Base-by-base conservation (phyloP, 2,888 invertebrate genomes). In the Limnephilus lunatus region DNA sequence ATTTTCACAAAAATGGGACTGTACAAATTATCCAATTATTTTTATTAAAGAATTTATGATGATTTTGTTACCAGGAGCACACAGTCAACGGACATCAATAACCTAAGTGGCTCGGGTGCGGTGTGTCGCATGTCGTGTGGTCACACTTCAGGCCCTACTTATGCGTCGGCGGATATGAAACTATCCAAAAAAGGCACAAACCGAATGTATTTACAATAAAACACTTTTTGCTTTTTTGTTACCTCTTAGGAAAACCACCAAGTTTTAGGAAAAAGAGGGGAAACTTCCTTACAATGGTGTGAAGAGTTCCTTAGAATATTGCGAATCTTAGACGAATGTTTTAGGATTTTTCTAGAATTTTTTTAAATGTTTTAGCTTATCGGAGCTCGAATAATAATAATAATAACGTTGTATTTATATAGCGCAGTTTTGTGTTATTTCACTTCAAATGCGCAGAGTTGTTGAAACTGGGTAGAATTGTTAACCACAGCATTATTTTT, bases 141-240 rank as follows among this genome's bases (percentile, higher is more conserved):
- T 92, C 92, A 93, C 93, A 92, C 93, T 93, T 81, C 90, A 88
- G 68, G 80, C 81, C 53, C 91, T 90, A 81, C 93, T 92, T 92
- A 91, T 87, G 87, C 53, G 82, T n/a, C 82, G 32, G 68, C 30
- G 44, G 85, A 44, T 44, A 89, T 81, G 39, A 81, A 81, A 53
- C 35, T 86, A 81, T 31, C 83, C 89, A 82, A 90, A 88, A 90
- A 88, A 90, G 90, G 90, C 92, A 44, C 87, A 87, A n/a, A 32
- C 88, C 31, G 80, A 81, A 89, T 89, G 88, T 89, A 89, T 89
- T 89, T 89, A 89, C 80, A 89, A 80, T 89, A 89, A 89, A 68
- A 80, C 35, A 32, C 31, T 80, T 89, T n/a, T n/a, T 25, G 25
- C 5, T 30, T 48, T 44, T 86, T 80, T 89, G 80, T 35, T 89